Conservation (phyloP, 2,797 vertebrate genomes). For the Brotula barbata region DNA sequence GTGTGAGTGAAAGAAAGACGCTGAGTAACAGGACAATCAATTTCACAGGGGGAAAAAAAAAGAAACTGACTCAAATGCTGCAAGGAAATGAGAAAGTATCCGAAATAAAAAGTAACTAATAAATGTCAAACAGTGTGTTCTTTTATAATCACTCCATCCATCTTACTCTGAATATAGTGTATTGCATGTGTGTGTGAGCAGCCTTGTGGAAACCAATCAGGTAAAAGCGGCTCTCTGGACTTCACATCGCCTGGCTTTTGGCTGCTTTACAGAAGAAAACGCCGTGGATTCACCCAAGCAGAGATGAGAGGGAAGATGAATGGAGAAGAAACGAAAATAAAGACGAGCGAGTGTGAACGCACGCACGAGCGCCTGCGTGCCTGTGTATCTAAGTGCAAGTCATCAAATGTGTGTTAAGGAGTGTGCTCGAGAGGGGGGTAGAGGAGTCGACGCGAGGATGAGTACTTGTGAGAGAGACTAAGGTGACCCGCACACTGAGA, state of each 20-base stretch:
- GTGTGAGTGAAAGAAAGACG: constrained; percentile 61
- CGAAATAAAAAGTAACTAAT: constrained; percentile 69
- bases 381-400: constrained; percentile 4
- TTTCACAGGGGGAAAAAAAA: constrained; percentile 47
- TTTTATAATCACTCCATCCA: constrained; percentile 71
- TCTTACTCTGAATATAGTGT: constrained; percentile 51
- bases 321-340: constrained; percentile 21
- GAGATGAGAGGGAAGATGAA: constrained; percentile 22
- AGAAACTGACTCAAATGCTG: constrained; percentile 42
- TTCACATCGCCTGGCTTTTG: constrained; percentile 13
- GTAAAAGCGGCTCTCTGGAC: constrained; percentile 41
- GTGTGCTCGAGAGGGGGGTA: constrained; percentile 37
- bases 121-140: constrained; percentile 64
- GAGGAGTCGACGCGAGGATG: constrained; percentile 48
- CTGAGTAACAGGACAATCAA: constrained; percentile 72
- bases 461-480: constrained; percentile 45
- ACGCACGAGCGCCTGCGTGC: not conserved
- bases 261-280: constrained; percentile 29
- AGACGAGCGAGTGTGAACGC: no score
- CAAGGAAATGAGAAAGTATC: constrained; percentile 69
- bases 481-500: constrained; percentile 50
- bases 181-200: constrained; percentile 34
- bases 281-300: constrained; percentile 14
- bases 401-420: constrained; percentile 28
- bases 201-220: constrained; percentile 44